A percentile compares a stretch with the other conserved stretches of the same genome.
phyloP scores from a whole-genome alignment of 2,888 invertebrate species.

The Nipponacmea schrenckii region DNA sequence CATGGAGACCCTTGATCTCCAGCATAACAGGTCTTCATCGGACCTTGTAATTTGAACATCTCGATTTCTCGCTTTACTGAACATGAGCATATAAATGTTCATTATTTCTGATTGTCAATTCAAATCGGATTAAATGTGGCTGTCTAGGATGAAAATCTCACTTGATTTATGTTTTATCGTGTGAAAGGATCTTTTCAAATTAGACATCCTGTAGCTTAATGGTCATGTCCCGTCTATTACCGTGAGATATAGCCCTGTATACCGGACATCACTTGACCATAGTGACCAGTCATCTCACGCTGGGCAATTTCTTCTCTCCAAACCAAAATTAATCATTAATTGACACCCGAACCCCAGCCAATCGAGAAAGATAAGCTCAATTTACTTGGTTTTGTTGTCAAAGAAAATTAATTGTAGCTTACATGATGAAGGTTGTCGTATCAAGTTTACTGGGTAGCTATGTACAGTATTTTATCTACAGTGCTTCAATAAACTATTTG shows the following conservation, averaged over 20 bases:
- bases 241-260: not conserved
- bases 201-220: constrained; percentile 2
- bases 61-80: too few species aligned
- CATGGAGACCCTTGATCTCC: too few species aligned
- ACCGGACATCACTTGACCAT: too few species aligned
- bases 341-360: not conserved
- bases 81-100: too few species aligned
- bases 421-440: not conserved
- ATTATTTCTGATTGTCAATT: too few species aligned
- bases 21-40: too few species aligned
- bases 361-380: not conserved
- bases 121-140: too few species aligned
- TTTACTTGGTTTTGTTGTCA: constrained; percentile 1
- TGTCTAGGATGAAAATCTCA: not conserved
- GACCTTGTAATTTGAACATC: too few species aligned
- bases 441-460: not conserved
- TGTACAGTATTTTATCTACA: too few species aligned
- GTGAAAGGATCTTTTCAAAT: not conserved
- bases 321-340: not conserved
- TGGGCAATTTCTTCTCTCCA: not conserved
- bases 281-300: not conserved
- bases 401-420: constrained; percentile 3
- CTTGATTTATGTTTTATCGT: constrained; percentile 1
- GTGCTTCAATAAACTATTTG: too few species aligned
- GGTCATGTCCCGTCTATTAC: not conserved